Percentiles rank a stretch among this genome's conserved stretches.
These are phyloP conservation scores for Acronicta alni DNA, from an alignment of 2,888 invertebrate species.

Conservation along the genomic window DNA sequence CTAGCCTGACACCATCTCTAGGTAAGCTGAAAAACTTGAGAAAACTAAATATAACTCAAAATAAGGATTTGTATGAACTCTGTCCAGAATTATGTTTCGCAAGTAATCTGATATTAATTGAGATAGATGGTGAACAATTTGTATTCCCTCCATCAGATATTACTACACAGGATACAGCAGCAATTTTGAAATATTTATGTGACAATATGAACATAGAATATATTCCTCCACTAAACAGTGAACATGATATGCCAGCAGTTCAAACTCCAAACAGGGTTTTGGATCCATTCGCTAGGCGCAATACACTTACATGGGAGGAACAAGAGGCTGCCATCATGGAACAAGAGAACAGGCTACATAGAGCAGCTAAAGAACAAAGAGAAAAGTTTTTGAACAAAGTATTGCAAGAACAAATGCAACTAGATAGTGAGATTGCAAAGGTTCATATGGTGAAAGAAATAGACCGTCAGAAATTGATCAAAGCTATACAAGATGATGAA, in stretches of 20 bases:
- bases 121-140: constrained; percentile 90
- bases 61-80: constrained; percentile 89
- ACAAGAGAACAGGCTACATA: constrained; percentile 91
- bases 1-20: constrained; percentile 90
- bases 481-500: constrained; percentile 91
- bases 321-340: constrained; percentile 90
- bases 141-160: constrained; percentile 91
- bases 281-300: constrained; percentile 75
- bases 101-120: constrained; percentile 89
- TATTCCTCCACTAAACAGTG: constrained; percentile 74
- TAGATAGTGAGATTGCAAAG: constrained; percentile 91
- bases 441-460: constrained; percentile 91
- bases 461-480: constrained; percentile 89
- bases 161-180: constrained; percentile 88
- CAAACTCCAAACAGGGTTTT: constrained; percentile 71
- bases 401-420: constrained; percentile 90
- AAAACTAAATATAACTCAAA: constrained; percentile 90
- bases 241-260: constrained; percentile 68
- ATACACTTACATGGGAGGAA: constrained; percentile 87
- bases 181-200: constrained; percentile 91
- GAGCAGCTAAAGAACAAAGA: constrained; percentile 90
- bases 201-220: constrained; percentile 84
- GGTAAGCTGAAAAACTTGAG: constrained; percentile 90
- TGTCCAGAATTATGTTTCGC: constrained; percentile 91
- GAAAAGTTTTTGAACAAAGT: constrained; percentile 89